Evolutionary conservation across 2,797 vertebrate genomes (phyloP), one percentile per base, ranked within the genome.

Genomic region (Periparus ater): DNA sequence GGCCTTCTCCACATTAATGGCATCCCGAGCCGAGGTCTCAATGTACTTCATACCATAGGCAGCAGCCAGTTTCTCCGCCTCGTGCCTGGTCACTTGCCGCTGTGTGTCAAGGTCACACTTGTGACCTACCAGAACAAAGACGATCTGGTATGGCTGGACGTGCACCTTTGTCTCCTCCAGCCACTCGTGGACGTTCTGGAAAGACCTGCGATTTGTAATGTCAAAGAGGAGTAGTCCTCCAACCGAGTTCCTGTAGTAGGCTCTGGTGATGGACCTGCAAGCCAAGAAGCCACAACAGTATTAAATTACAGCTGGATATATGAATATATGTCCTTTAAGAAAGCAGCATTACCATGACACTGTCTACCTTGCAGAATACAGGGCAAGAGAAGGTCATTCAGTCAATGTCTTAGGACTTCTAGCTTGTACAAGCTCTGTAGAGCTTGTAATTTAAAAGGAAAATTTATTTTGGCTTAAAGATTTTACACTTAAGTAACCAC

Each of bases 171-270:
- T 99, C 97, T 99, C 99, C 96, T 99, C 99, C 78, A 99, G 98
- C 99, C 99, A 99, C 92, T 99, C 99, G 19, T 99, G 99, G 83
- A 99, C 99, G 30, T 99, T 99, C 98, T 99, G 99, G 98, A 99
- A 99, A 78, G 99, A 99, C 96, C 99, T 98, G 65, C 99, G 99
- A 97, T 99, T 99, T 95, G 99, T 99, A 97, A 99, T 99, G 98
- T 99, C 99, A 91, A 99, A 99, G 60, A 99, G 98, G 72, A 99
- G 99, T 77, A 99, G 98, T 51, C 99, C 99, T n/a, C 99, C 99
- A 53, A 99, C 99, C 0, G 99, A 99, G 98, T 99, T 99, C 93
- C 99, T 99, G 98, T 99, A 99, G 98, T 99, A 99, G 48, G 99
- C 99, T 88, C 99, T 98, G 85, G 99, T 99, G 97, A 99, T 99